Percentiles rank a stretch among this genome's conserved stretches.
These are phyloP conservation scores for Remorina albescens DNA, from an alignment of 2,797 vertebrate species.

Conservation along the genomic window DNA sequence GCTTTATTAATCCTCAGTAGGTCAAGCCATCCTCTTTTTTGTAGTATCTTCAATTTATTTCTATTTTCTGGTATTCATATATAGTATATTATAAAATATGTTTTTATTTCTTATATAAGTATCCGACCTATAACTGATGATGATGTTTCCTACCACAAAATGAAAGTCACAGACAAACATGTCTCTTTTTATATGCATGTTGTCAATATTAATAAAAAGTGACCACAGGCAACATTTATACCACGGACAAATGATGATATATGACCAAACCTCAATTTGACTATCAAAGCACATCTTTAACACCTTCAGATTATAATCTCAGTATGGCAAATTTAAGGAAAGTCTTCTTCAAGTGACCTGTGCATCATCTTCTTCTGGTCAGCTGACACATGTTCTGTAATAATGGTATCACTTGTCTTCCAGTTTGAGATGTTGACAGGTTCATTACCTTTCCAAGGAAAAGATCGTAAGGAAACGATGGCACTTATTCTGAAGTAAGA, in stretches of 20 bases:
- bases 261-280: too few species aligned
- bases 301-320: neutral
- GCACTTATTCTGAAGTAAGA: conserved; percentile 97
- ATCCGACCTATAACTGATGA: neutral
- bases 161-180: neutral
- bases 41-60: neutral
- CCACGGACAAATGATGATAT: too few species aligned
- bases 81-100: too few species aligned
- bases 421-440: conserved; percentile 99
- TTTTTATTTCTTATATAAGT: neutral
- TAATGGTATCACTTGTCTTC: conserved; percentile 42
- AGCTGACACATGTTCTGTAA: conserved; percentile 4
- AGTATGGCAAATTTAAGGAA: neutral
- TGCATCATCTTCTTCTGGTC: neutral
- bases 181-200: neutral
- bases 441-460: conserved; percentile 96
- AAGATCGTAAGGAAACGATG: conserved; percentile 99
- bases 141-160: neutral
- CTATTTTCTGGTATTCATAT: neutral
- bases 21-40: neutral
- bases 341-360: neutral
- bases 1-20: neutral
- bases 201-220: neutral
- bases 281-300: neutral
- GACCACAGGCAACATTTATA: too few species aligned